phyloP scores from a whole-genome alignment of 2,113 vertebrate genomes.

The Mixornis gularis region DNA sequence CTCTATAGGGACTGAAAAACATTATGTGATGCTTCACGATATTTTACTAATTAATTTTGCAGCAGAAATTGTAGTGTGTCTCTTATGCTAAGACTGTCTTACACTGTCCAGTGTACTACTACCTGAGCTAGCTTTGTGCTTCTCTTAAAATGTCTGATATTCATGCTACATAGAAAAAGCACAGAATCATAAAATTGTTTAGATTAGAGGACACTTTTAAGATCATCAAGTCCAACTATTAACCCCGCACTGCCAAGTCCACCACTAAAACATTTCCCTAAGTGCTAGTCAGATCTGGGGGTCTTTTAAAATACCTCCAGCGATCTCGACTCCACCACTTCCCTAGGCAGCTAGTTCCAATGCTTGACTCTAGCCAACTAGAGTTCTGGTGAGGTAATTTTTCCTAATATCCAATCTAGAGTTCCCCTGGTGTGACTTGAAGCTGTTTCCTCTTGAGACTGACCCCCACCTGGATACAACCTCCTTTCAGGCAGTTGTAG shows the following conservation, averaged over 20 bases:
- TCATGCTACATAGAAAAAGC: not conserved
- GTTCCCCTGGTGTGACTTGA: not conserved
- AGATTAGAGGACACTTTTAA: not conserved
- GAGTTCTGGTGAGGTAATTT: not conserved
- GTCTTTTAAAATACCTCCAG: not conserved
- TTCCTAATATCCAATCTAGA: not conserved
- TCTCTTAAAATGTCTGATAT: not conserved
- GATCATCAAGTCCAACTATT: not conserved
- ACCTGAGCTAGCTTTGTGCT: not conserved
- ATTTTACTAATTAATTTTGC: not conserved
- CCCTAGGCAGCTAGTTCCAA: not conserved
- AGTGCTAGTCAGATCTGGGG: not conserved
- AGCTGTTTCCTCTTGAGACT: not conserved
- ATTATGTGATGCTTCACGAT: not conserved
- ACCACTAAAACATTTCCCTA: not conserved
- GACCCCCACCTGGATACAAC: accelerated
- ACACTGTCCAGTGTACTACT: not conserved
- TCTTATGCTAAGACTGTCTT: not conserved
- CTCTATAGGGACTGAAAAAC: not conserved
- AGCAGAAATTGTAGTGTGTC: not conserved
- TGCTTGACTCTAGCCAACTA: not conserved
- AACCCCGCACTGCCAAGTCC: not conserved
- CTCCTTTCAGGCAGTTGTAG: not conserved
- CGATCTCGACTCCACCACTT: not conserved
- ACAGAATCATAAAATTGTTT: not conserved